Conservation (phyloP, 2,888 invertebrate genomes). For the Malthinus seriepunctatus region DNA sequence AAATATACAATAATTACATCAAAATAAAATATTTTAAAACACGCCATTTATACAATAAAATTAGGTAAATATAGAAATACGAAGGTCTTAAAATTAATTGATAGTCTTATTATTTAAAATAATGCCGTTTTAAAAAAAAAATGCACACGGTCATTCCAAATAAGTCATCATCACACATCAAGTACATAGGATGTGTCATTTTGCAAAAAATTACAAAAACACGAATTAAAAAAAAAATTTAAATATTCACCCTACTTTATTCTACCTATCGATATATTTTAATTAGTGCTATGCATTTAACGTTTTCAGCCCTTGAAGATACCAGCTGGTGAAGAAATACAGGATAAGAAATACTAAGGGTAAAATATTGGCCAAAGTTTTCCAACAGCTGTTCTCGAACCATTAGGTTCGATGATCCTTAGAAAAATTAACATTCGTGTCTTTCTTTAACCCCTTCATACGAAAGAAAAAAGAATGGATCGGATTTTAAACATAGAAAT, state of each 20-base stretch:
- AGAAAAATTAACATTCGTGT: conserved; percentile 8
- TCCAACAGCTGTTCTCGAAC: conserved; percentile 29
- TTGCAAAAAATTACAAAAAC: not conserved
- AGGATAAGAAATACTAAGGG: conserved; percentile 30
- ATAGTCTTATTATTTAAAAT: not conserved
- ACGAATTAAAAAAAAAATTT: conserved; percentile 20
- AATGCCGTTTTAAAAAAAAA: not conserved
- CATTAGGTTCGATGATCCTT: conserved; percentile 23
- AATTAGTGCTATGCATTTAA: conserved; percentile 31
- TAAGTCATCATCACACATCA: not conserved
- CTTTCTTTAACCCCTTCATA: conserved; percentile 19
- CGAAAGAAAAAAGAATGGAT: not conserved
- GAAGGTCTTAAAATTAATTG: conserved; percentile 6
- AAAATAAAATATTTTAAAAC: conserved; percentile 3
- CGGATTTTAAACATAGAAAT: not conserved
- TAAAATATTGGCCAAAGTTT: conserved; percentile 32
- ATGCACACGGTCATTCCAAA: not conserved
- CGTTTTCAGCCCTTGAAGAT: conserved; percentile 30
- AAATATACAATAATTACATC: conserved; percentile 1
- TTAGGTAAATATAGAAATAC: not conserved
- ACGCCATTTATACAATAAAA: not conserved
- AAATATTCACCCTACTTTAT: conserved; percentile 25
- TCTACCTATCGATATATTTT: conserved; percentile 32
- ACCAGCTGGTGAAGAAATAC: conserved; percentile 32
- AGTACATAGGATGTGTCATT: not conserved